phyloP scores from a whole-genome alignment of 2,797 vertebrate genomes.

The Poeciliopsis gracilis region DNA sequence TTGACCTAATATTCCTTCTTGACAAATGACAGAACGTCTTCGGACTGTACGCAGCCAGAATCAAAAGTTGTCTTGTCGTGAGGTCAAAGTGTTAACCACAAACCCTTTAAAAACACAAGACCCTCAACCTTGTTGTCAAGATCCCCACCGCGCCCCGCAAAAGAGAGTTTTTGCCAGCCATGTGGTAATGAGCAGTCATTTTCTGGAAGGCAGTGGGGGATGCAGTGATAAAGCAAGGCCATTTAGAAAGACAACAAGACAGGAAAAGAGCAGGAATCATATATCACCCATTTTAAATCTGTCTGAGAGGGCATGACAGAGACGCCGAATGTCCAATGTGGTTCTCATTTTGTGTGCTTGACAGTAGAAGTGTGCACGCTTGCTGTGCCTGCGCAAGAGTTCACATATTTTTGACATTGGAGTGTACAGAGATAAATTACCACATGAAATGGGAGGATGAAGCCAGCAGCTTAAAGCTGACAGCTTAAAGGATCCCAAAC shows the following conservation, averaged over 20 bases:
- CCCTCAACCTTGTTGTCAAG: slow-evolving; percentile 10
- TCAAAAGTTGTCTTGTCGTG: too few species aligned
- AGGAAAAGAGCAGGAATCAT: slow-evolving; percentile 49
- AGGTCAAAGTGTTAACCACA: slow-evolving; percentile 15
- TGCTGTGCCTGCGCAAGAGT: slow-evolving; percentile 23
- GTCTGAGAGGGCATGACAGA: slow-evolving; percentile 36
- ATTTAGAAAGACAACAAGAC: slow-evolving; percentile 47
- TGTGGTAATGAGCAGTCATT: slow-evolving; percentile 48
- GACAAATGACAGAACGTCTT: not conserved
- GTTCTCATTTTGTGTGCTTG: slow-evolving; percentile 66
- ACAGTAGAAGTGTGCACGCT: slow-evolving; percentile 26
- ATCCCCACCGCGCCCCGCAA: not conserved
- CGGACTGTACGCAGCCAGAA: not conserved
- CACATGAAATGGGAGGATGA: slow-evolving; percentile 67
- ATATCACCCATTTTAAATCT: slow-evolving; percentile 59
- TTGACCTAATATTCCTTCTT: not conserved
- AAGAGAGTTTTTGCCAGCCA: slow-evolving; percentile 16
- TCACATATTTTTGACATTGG: slow-evolving; percentile 34
- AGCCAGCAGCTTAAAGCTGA: slow-evolving; percentile 54
- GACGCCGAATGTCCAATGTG: slow-evolving; percentile 65
- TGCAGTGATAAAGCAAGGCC: slow-evolving; percentile 32
- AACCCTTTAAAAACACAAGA: slow-evolving; percentile 32
- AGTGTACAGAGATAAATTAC: slow-evolving; percentile 63
- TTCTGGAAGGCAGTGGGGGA: slow-evolving; percentile 49
- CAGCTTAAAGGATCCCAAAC: slow-evolving; percentile 57